Evolutionary conservation across 2,113 vertebrate species (phyloP), one percentile per base, ranked within the genome.

Genomic region (Gorsachius goisagi): DNA sequence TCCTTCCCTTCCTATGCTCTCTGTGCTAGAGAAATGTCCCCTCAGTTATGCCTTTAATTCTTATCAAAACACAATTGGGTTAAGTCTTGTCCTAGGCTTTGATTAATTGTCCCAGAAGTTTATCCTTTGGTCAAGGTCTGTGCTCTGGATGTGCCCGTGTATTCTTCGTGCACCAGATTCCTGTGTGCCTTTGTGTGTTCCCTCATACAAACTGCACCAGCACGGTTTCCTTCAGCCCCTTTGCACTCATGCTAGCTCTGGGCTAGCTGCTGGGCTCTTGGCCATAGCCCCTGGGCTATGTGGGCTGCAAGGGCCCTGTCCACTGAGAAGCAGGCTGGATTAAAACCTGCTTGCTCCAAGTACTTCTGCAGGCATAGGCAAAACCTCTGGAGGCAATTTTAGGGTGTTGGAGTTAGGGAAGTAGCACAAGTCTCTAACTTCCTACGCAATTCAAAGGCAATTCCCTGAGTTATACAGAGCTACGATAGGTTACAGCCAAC

Each of bases 171-270:
- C 32, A 30, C 11, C 32, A 69, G 4, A 14, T 69, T 68, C 11
- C 39, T 58, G 20, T 1, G 5, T 79, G 56, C 56, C 30, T 13
- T 64, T 47, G 49, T 47, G 49, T 44, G 68, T 10, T 69, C 10
- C 24, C 39, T 45, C 2, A 2, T 9, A 47, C 22, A 35, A 21
- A 4, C 33, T 33, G 19, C 68, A 30, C 14, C 20, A 19, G 30
- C 1, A 0, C 0, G 1, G 8, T 47, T 90, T 86, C 28, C 50
- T 78, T 53, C 16, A 4, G 49, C 41, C 35, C 49, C 2, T 0
- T 19, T 45, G 55, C n/a, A 24, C 68, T 24, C 24, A 7, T 0
- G 1, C 7, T 12, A 71, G 26, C n/a, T 49, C 44, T 58, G 2
- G 0, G 12, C 24, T 9, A 37, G 33, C 56, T 83, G 9, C 44